Conservation (phyloP, 2,888 invertebrate genomes). For the Agrypnus murinus region DNA sequence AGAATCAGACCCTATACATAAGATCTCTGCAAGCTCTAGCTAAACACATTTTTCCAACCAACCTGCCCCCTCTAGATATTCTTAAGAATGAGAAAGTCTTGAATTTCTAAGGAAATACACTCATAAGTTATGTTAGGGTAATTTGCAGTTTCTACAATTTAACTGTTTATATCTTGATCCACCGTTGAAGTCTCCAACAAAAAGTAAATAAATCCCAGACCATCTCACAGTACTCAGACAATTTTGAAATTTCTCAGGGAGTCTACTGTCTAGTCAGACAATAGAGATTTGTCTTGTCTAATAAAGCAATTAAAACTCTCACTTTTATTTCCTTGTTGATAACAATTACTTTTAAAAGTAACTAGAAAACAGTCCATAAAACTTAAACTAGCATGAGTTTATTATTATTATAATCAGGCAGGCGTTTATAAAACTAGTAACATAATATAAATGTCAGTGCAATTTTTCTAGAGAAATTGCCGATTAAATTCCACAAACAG, state of each 20-base stretch:
- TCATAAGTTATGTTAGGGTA: no score
- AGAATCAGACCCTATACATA: no score
- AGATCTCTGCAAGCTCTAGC: no score
- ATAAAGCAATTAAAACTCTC: slow-evolving; percentile 12
- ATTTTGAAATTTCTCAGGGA: slow-evolving; percentile 17
- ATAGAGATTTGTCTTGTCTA: slow-evolving; percentile 6
- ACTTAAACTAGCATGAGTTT: no score
- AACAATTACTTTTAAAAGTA: no score
- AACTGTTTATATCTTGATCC: slow-evolving; percentile 6
- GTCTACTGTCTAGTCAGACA: slow-evolving; percentile 16
- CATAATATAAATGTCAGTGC: slow-evolving; percentile 34
- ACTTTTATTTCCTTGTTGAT: slow-evolving; percentile 12
- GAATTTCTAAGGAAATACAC: not conserved
- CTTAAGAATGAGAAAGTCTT: not conserved
- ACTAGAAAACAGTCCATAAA: no score
- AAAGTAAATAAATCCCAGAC: not conserved
- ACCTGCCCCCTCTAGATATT: no score
- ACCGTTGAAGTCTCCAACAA: slow-evolving; percentile 32
- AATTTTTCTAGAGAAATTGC: slow-evolving; percentile 30
- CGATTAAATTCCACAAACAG: slow-evolving; percentile 48
- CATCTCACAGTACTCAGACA: not conserved
- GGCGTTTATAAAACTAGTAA: slow-evolving; percentile 32
- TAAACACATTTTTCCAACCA: no score
- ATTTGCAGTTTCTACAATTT: not conserved
- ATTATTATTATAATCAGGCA: not conserved